A percentile compares a stretch with the other conserved stretches of the same genome.
Conservation (phyloP, 1,140 invertebrate species). For the Brachionus koreanus region DNA sequence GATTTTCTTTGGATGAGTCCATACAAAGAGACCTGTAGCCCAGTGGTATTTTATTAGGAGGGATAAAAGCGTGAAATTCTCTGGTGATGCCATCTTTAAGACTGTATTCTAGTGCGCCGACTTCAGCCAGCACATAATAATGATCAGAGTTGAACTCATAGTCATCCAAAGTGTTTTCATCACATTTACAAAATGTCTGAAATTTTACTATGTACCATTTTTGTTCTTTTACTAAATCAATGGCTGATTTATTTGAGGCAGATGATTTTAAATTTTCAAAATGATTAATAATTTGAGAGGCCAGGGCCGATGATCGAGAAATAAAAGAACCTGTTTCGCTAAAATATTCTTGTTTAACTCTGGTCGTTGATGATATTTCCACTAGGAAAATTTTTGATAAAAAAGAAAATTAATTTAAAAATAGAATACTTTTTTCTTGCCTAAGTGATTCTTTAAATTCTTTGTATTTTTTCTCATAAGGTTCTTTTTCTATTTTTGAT, state of each 20-base stretch:
- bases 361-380: not conserved
- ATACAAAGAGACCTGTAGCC: slow-evolving; percentile 24
- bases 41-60: slow-evolving; percentile 21
- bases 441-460: slow-evolving; percentile 3
- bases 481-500: not conserved
- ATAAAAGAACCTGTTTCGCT: not conserved
- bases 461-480: slow-evolving; percentile 11
- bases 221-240: slow-evolving; percentile 26
- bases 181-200: slow-evolving; percentile 40
- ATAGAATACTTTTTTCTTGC: not conserved
- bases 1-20: slow-evolving; percentile 13
- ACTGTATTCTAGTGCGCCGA: slow-evolving; percentile 32
- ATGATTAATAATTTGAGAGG: not conserved
- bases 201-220: slow-evolving; percentile 41
- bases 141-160: not conserved
- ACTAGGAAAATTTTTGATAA: not conserved
- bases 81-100: not conserved
- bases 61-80: slow-evolving; percentile 32
- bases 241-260: not conserved
- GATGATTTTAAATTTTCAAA: not conserved
- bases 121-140: slow-evolving; percentile 32
- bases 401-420: not conserved
- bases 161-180: slow-evolving; percentile 16
- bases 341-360: not conserved
- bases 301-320: not conserved